A percentile compares a stretch with the other conserved stretches of the same genome.
Evolutionary conservation across 2,113 vertebrate genomes (phyloP).

Genomic region (Daphoenositta chrysoptera): DNA sequence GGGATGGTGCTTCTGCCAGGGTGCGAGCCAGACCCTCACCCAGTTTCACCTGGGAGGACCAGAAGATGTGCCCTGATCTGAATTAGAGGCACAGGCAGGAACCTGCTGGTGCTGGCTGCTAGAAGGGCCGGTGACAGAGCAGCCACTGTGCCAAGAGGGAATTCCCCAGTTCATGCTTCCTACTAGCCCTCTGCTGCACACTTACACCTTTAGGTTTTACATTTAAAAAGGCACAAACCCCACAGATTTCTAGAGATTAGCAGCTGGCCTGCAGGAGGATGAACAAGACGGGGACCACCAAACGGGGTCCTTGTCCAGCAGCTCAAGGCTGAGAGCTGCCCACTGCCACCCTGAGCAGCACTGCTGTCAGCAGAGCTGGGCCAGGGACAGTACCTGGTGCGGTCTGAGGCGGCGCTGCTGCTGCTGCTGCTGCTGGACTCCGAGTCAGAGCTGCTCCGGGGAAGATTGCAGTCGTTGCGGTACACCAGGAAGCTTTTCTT

Average conservation of each 20-base stretch:
- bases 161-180: neutral
- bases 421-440: slow-evolving; percentile 97
- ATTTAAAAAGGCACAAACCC: neutral
- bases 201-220: neutral
- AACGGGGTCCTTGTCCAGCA: rapidly evolving
- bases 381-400: slow-evolving; percentile 82
- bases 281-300: rapidly evolving
- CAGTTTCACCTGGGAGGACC: neutral
- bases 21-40: neutral
- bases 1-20: neutral
- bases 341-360: neutral
- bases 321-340: neutral
- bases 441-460: slow-evolving; percentile 94
- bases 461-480: slow-evolving; percentile 91
- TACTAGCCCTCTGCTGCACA: neutral
- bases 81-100: rapidly evolving
- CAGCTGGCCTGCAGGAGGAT: neutral
- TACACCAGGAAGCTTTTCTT: slow-evolving; percentile 98
- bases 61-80: rapidly evolving
- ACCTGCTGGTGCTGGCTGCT: neutral
- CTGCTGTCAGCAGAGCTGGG: rapidly evolving
- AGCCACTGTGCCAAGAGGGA: neutral
- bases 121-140: neutral
- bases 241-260: neutral
- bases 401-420: slow-evolving; percentile 95